These are phyloP conservation scores for Meda fulgida DNA, from an alignment of 2,797 vertebrate genomes.

Conservation along the genomic window DNA sequence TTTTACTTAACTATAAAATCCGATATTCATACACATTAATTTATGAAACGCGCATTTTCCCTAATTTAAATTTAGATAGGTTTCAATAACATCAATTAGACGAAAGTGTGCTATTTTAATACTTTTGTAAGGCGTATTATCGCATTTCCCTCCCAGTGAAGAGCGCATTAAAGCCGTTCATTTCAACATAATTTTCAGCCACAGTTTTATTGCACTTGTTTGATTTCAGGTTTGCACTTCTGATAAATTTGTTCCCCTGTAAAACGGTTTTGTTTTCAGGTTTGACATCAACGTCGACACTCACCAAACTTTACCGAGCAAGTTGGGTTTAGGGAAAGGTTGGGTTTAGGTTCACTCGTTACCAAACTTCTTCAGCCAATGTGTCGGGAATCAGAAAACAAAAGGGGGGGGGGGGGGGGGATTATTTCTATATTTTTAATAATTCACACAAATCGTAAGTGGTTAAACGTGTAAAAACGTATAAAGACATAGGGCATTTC, in stretches of 20 bases:
- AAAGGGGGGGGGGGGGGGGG: background rate
- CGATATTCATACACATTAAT: background rate
- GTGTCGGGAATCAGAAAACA: background rate
- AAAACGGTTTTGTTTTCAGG: background rate
- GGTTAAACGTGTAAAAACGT: background rate
- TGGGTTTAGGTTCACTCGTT: constrained; percentile 43
- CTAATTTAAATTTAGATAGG: background rate
- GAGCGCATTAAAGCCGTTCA: background rate
- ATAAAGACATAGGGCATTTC: background rate
- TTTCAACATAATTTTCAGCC: background rate
- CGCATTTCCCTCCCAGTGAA: background rate
- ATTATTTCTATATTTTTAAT: background rate
- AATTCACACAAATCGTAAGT: background rate
- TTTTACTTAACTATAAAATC: background rate
- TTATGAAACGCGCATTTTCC: background rate
- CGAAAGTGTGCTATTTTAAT: background rate
- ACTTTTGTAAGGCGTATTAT: no score
- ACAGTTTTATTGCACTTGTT: background rate
- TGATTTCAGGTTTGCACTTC: background rate
- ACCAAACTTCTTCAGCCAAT: background rate
- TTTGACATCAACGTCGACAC: constrained; percentile 13
- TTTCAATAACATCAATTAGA: background rate
- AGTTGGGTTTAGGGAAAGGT: constrained; percentile 60
- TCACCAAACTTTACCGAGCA: constrained; percentile 25
- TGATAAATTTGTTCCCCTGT: background rate